These are phyloP conservation scores for Aspidapion aeneum DNA, from an alignment of 2,888 invertebrate species.

Conservation along the genomic window DNA sequence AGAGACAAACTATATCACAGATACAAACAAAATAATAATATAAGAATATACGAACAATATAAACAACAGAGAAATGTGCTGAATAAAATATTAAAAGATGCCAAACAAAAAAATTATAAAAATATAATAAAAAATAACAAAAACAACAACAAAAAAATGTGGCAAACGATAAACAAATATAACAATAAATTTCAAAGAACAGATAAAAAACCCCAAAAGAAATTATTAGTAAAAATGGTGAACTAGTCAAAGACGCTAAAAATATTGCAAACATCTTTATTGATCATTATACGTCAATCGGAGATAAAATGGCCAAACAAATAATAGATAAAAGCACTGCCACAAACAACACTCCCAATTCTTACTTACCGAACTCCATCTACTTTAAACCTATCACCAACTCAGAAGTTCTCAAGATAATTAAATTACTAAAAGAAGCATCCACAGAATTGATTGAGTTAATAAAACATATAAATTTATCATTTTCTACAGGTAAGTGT, in stretches of 20 bases:
- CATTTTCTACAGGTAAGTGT: not conserved
- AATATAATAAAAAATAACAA: too few relatives aligned
- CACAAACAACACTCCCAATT: not conserved
- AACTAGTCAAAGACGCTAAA: not conserved
- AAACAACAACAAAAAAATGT: not conserved
- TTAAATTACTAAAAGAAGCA: not conserved
- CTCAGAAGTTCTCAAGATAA: not conserved
- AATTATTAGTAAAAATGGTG: not conserved
- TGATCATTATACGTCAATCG: not conserved
- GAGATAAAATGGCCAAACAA: not conserved
- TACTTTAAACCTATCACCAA: not conserved
- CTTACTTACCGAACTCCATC: not conserved
- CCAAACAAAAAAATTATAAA: too few relatives aligned
- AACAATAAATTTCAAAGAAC: not conserved
- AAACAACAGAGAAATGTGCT: too few relatives aligned
- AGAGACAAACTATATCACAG: too few relatives aligned
- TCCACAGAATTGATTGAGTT: not conserved
- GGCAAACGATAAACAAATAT: not conserved
- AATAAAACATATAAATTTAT: not conserved
- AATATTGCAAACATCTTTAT: not conserved
- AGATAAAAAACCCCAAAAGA: not conserved
- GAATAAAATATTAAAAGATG: too few relatives aligned
- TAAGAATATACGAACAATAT: too few relatives aligned
- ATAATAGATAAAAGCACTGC: not conserved
- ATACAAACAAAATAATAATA: too few relatives aligned